Evolutionary conservation across 2,888 invertebrate genomes (phyloP), one percentile per base, ranked within the genome.

Genomic region (Lagria hirta): DNA sequence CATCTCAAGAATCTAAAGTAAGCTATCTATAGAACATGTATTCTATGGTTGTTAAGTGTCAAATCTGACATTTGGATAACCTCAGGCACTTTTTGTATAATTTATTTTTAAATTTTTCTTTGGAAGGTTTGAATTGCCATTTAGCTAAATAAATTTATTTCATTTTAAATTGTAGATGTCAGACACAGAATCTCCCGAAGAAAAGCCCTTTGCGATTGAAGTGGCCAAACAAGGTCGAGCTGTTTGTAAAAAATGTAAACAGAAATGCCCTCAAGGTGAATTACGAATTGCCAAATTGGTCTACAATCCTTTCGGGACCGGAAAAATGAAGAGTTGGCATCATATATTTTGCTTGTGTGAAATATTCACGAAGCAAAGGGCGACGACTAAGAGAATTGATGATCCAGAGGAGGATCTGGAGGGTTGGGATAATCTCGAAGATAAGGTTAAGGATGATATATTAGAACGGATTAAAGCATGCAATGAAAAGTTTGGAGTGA

Each of bases 171-270:
- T 43, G 8, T 10, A 43, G 43, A 48, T 48, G 48, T 43, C 48
- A 15, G 38, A 43, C 12, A 18, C 15, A 3, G 22, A 34, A 12
- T 26, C 13, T 4, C 14, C 27, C 6, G 65, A 70, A n/a, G 75
- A 75, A 49, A 78, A 77, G 53, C 79, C 80, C 3, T 88, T 85
- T 70, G 79, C 75, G 38, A 80, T 83, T 5, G 93, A 93, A 55
- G 79, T 85, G 49, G 90, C 91, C 0, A 91, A 91, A 72, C 78
- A 82, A 6, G 87, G 87, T 0, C 77, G 86, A 32, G 86, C 93
- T 1, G 80, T 81, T 7, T 94, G 94, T 65, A 92, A 92, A 69
- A 88, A 86, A 60, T 94, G 93, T 69, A 93, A 92, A 73, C 74
- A 79, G 44, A 84, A 84, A 61, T 85, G 90, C 60, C 79, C 80